A percentile compares a stretch with the other conserved stretches of the same genome.
phyloP scores from a whole-genome alignment of 2,888 invertebrate genomes.

The Nowickia ferox region DNA sequence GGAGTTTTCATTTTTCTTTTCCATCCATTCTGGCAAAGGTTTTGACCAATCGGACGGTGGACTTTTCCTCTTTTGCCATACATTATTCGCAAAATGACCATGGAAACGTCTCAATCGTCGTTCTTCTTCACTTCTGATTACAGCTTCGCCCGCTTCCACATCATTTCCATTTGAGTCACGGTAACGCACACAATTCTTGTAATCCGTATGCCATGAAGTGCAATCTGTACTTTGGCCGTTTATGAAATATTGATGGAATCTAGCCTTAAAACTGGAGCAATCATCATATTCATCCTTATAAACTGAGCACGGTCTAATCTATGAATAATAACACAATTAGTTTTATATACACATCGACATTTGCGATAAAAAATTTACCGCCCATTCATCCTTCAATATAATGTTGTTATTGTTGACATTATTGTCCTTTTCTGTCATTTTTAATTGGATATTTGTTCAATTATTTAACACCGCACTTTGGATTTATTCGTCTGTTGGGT shows the following conservation, averaged over 20 bases:
- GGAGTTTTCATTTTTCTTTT: slow-evolving; percentile 87
- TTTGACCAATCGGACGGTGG: slow-evolving; percentile 93
- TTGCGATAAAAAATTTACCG: slow-evolving; percentile 74
- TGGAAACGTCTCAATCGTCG: slow-evolving; percentile 86
- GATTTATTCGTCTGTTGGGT: neutral
- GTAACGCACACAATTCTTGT: slow-evolving; percentile 89
- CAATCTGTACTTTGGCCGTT: slow-evolving; percentile 90
- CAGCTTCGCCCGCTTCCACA: slow-evolving; percentile 85
- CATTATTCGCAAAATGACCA: slow-evolving; percentile 89
- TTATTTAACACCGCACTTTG: slow-evolving; percentile 53
- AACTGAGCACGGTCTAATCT: slow-evolving; percentile 91
- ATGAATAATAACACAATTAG: neutral
- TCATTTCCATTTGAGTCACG: slow-evolving; percentile 85
- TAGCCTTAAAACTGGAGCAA: slow-evolving; percentile 88
- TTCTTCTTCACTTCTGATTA: slow-evolving; percentile 89
- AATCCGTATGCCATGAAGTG: slow-evolving; percentile 90
- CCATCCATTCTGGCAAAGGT: slow-evolving; percentile 91
- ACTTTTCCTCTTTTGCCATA: slow-evolving; percentile 89
- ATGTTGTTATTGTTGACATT: slow-evolving; percentile 33
- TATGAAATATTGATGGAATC: slow-evolving; percentile 94
- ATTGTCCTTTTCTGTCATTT: slow-evolving; percentile 60
- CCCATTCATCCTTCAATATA: slow-evolving; percentile 77
- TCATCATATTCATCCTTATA: slow-evolving; percentile 93
- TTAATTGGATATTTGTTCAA: slow-evolving; percentile 20
- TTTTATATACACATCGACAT: neutral